A percentile compares a stretch with the other conserved stretches of the same genome.
Evolutionary conservation across 2,797 vertebrate genomes (phyloP).

Genomic region (Siniperca obscura): DNA sequence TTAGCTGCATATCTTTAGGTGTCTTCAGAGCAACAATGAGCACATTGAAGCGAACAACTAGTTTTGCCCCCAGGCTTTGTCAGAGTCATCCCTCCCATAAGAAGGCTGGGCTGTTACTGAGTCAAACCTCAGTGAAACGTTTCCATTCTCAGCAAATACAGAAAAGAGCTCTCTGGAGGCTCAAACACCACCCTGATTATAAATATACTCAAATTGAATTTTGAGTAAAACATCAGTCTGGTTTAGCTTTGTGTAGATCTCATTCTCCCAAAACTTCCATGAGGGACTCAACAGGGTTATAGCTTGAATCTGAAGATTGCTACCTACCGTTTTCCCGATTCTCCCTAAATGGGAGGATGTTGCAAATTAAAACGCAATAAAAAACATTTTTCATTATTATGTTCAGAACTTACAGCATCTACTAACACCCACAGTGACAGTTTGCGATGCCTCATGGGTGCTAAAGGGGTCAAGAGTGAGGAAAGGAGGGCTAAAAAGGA

Average conservation of each 20-base stretch:
- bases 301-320: conserved; percentile 35
- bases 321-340: conserved; percentile 35
- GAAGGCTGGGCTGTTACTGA: conserved; percentile 45
- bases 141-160: conserved; percentile 49
- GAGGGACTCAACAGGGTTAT: conserved; percentile 28
- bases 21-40: conserved; percentile 57
- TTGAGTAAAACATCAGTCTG: conserved; percentile 63
- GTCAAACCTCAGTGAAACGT: conserved; percentile 46
- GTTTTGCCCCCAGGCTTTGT: conserved; percentile 49
- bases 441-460: conserved; percentile 39
- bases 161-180: conserved; percentile 48
- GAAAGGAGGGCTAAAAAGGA: conserved; percentile 50
- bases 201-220: conserved; percentile 58
- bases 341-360: conserved; percentile 41
- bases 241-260: conserved; percentile 37
- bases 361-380: conserved; percentile 61
- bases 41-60: conserved; percentile 50
- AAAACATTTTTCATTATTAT: conserved; percentile 65
- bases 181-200: conserved; percentile 41
- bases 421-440: conserved; percentile 60
- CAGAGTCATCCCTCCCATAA: conserved; percentile 48
- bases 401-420: conserved; percentile 36
- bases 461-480: conserved; percentile 62
- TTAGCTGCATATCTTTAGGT: conserved; percentile 61
- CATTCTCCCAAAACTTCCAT: conserved; percentile 35